Evolutionary conservation across 2,888 invertebrate genomes (phyloP).

Genomic region (Molorchus minor): DNA sequence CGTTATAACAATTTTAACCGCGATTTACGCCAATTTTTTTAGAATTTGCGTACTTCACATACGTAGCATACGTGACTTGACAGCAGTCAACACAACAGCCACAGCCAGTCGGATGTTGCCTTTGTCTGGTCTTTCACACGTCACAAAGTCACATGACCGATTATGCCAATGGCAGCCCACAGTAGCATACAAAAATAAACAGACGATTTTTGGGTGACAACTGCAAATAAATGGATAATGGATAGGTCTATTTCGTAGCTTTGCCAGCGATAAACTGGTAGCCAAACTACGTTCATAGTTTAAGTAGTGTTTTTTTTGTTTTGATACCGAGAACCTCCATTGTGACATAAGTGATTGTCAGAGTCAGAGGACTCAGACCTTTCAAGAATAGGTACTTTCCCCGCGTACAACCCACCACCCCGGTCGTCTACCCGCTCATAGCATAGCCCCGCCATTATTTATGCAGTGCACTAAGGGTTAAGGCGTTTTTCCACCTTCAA

Average conservation of each 20-base stretch:
- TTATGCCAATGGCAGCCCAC: background rate
- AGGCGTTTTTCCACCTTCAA: too few relatives aligned
- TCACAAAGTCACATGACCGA: background rate
- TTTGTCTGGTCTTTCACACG: background rate
- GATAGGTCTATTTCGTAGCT: background rate
- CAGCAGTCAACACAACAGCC: constrained; percentile 2
- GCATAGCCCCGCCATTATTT: constrained; percentile 19
- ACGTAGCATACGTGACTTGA: background rate
- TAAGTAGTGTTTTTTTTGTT: background rate
- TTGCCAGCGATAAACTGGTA: background rate
- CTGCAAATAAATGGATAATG: background rate
- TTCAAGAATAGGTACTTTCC: background rate
- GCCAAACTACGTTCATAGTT: background rate
- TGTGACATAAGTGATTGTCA: background rate
- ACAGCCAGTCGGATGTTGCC: background rate
- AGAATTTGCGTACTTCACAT: constrained; percentile 26
- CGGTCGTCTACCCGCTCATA: constrained; percentile 14
- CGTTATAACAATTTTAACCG: background rate
- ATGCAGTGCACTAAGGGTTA: too few relatives aligned
- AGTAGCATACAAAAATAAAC: background rate
- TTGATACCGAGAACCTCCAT: background rate
- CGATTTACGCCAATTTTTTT: constrained; percentile 38
- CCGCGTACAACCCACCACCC: background rate
- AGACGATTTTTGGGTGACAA: background rate
- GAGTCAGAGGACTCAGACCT: background rate